Conservation (phyloP, 2,113 vertebrate species). For the Brachyhypopomus occidentalis region DNA sequence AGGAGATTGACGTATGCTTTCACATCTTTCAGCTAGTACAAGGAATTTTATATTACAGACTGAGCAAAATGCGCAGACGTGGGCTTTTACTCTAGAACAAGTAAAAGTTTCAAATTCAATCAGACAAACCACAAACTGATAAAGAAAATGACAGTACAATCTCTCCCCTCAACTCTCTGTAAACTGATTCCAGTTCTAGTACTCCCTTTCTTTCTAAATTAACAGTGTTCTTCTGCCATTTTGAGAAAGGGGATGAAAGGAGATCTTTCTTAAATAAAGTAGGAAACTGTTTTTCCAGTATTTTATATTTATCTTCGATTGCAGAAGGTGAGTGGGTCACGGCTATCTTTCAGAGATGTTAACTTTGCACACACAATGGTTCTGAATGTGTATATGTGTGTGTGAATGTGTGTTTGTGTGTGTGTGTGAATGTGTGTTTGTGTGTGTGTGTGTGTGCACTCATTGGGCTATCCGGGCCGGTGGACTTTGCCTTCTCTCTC, state of each 20-base stretch:
- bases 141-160: slow-evolving; percentile 60
- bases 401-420: slow-evolving; percentile 25
- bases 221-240: slow-evolving; percentile 62
- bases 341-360: slow-evolving; percentile 7
- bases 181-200: slow-evolving; percentile 72
- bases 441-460: slow-evolving; percentile 4
- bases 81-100: slow-evolving; percentile 82
- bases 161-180: slow-evolving; percentile 78
- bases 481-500: slow-evolving; percentile 83
- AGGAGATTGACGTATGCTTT: slow-evolving; percentile 55
- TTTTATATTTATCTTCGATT: slow-evolving; percentile 64
- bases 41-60: slow-evolving; percentile 50
- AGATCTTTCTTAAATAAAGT: slow-evolving; percentile 68
- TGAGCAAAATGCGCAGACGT: slow-evolving; percentile 66
- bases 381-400: slow-evolving; percentile 25
- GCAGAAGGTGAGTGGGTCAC: slow-evolving; percentile 61
- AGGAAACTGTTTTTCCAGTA: slow-evolving; percentile 66
- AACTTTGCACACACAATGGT: slow-evolving; percentile 7
- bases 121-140: slow-evolving; percentile 59
- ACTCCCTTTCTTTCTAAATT: slow-evolving; percentile 67
- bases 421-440: no score
- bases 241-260: slow-evolving; percentile 64
- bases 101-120: slow-evolving; percentile 72
- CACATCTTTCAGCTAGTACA: slow-evolving; percentile 58
- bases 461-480: slow-evolving; percentile 74